These are phyloP conservation scores for Sebastiscus tertius DNA, from an alignment of 2,797 vertebrate genomes.

Conservation along the genomic window DNA sequence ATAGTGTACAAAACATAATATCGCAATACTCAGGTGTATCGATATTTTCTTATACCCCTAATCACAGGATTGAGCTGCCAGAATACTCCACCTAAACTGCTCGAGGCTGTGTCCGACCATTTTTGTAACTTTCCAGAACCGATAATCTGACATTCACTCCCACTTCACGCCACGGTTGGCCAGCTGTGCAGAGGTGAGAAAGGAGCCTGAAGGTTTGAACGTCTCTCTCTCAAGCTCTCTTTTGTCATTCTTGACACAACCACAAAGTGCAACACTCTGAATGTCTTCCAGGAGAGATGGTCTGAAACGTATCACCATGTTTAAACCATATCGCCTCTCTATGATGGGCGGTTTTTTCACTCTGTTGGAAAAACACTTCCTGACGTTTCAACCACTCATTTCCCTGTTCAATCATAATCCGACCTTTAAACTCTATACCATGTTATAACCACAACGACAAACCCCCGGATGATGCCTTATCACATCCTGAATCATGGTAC, in stretches of 20 bases:
- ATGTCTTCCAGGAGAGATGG: background rate
- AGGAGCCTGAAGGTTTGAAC: background rate
- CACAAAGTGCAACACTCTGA: background rate
- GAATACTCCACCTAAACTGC: background rate
- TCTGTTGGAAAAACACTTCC: background rate
- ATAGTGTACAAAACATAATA: too few relatives aligned
- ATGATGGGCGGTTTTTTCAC: fast-evolving
- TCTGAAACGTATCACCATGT: background rate
- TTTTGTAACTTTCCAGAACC: background rate
- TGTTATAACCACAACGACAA: background rate
- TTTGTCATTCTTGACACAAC: background rate
- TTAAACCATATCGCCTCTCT: background rate
- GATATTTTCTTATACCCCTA: too few relatives aligned
- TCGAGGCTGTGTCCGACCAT: background rate
- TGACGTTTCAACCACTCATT: background rate
- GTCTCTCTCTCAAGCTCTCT: background rate
- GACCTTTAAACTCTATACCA: background rate
- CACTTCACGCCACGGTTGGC: background rate
- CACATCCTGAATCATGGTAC: background rate
- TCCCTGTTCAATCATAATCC: background rate
- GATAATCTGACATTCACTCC: background rate
- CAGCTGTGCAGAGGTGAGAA: background rate
- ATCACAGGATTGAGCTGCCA: background rate
- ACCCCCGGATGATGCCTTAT: background rate
- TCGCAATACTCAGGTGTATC: too few relatives aligned